Evolutionary conservation across 2,888 invertebrate genomes (phyloP), one percentile per base, ranked within the genome.

Genomic region (Electrophaes corylata): DNA sequence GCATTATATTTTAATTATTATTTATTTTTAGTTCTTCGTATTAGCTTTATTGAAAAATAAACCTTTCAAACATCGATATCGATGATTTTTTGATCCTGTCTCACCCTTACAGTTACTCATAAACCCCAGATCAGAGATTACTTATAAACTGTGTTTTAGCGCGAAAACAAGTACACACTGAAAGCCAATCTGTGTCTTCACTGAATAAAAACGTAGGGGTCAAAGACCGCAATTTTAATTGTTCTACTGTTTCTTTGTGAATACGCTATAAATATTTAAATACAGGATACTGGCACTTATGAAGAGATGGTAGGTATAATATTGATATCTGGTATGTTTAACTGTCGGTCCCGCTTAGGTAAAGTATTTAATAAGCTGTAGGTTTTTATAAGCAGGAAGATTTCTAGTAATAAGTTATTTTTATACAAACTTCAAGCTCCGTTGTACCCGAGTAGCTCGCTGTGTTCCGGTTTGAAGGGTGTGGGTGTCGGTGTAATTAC

Each of bases 161-260:
- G 29, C 26, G 31, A 43, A 57, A 31, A 58, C 48, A 58, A 52
- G 19, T 23, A 31, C 41, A n/a, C 26, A 37, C 39, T 43, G n/a
- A 35, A 39, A 43, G 14, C 11, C 31, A 33, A 48, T 44, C 52
- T 58, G 57, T 44, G 41, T 10, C 29, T 18, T 16, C 29, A 29
- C n/a, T 31, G 57, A 48, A 52, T 39, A 58, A 52, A 58, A 59
- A 44, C 58, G 49, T 53, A 48, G 45, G 29, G 66, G 48, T 64
- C 51, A 48, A 60, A 26, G 60, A 55, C 64, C 66, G 49, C 46
- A 18, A 52, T 57, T 56, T 52, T 64, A 66, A 66, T 66, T 66
- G 57, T 57, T 49, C 40, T 19, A 11, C 44, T 11, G 57, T 43
- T 58, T 54, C 58, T 59, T 59, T 54, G 58, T 59, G 44, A 48